Percentiles rank a stretch among this genome's conserved stretches.
Conservation (phyloP, 2,797 vertebrate genomes). For the Rhinatrema bivittatum region DNA sequence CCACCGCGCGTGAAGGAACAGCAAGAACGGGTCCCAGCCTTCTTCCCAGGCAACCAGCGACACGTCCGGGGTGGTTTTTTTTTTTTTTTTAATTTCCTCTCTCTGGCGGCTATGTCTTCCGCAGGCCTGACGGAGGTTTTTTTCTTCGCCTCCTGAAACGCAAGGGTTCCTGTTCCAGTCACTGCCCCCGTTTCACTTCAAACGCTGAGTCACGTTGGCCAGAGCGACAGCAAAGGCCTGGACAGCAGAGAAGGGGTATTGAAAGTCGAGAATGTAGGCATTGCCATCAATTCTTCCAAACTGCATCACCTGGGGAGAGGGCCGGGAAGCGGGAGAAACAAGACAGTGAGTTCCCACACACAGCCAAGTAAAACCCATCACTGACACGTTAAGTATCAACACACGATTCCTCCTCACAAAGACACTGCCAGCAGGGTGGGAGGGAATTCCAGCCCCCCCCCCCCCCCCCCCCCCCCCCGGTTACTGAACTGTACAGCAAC, state of each 20-base stretch:
- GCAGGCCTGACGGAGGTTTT: constrained; percentile 21
- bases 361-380: no score
- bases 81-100: no score
- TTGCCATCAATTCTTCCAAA: constrained; percentile 98
- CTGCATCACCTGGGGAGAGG: constrained; percentile 91
- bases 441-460: no score
- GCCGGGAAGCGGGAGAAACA: constrained; percentile 13
- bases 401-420: no score
- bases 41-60: constrained; percentile 32
- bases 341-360: no score
- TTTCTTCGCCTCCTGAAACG: constrained; percentile 17
- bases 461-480: no score
- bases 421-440: no score
- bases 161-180: constrained; percentile 4
- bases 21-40: constrained; percentile 26
- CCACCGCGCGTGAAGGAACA: constrained; percentile 26
- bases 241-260: constrained; percentile 97
- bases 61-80: constrained; percentile 38
- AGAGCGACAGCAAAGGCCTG: constrained; percentile 97
- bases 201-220: constrained; percentile 97
- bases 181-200: constrained; percentile 81
- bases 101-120: constrained; percentile 8
- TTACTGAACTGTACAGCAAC: no score
- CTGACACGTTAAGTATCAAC: no score
- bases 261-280: constrained; percentile 98